Evolutionary conservation across 2,888 invertebrate genomes (phyloP).

Genomic region (Drosophila monieri): DNA sequence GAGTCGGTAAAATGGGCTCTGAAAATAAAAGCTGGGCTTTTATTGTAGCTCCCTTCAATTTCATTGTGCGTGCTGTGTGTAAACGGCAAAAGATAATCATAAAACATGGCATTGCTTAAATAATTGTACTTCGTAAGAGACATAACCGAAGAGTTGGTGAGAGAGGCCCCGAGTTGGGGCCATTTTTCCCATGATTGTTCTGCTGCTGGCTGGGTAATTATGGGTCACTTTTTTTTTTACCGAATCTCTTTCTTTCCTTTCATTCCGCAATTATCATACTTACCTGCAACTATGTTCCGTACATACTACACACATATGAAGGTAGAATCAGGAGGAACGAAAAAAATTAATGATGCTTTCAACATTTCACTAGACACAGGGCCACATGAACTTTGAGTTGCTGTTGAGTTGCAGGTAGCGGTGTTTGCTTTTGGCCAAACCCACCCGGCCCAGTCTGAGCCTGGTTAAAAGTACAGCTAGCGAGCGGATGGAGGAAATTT

Average conservation of each 20-base stretch:
- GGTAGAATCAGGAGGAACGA: slow-evolving; percentile 43
- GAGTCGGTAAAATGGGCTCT: not conserved
- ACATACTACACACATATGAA: slow-evolving; percentile 22
- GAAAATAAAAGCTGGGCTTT: slow-evolving; percentile 5
- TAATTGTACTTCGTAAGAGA: slow-evolving; percentile 65
- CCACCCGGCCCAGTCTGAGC: slow-evolving; percentile 15
- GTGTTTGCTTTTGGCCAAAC: slow-evolving; percentile 38
- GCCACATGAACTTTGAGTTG: slow-evolving; percentile 20
- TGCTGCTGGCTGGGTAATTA: slow-evolving; percentile 71
- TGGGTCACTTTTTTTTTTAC: slow-evolving; percentile 65
- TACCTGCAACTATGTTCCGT: slow-evolving; percentile 60
- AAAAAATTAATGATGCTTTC: slow-evolving; percentile 73
- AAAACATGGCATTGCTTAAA: slow-evolving; percentile 73
- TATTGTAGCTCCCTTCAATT: slow-evolving; percentile 1
- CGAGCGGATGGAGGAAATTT: slow-evolving; percentile 73
- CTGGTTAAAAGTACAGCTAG: slow-evolving; percentile 67
- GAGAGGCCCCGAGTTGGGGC: slow-evolving; percentile 23
- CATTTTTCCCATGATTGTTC: slow-evolving; percentile 78
- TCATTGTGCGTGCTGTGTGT: slow-evolving; percentile 62
- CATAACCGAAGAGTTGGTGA: slow-evolving; percentile 22
- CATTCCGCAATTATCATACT: slow-evolving; percentile 69
- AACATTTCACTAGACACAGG: slow-evolving; percentile 74
- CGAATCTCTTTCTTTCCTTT: slow-evolving; percentile 36
- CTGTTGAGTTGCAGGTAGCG: slow-evolving; percentile 58
- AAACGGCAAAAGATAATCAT: slow-evolving; percentile 70